Conservation (phyloP, 2,113 vertebrate species). For the Natator depressus region DNA sequence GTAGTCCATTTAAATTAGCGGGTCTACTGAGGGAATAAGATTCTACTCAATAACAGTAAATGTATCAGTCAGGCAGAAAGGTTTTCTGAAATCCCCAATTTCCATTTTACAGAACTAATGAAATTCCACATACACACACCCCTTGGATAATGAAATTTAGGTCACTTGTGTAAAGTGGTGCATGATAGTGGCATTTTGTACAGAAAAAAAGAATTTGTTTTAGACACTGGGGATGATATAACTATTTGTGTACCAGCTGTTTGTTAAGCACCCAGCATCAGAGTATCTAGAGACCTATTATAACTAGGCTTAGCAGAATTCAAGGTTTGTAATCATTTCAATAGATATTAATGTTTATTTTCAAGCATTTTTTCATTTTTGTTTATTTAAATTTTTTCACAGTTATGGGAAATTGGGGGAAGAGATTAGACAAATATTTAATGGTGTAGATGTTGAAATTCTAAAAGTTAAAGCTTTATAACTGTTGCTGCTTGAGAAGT, state of each 20-base stretch:
- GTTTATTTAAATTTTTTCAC: background rate
- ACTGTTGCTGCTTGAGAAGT: background rate
- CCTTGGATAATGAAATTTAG: background rate
- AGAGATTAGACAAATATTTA: background rate
- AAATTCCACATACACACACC: background rate
- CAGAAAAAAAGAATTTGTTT: background rate
- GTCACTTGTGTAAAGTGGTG: background rate
- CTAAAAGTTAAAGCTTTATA: background rate
- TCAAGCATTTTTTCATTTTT: background rate
- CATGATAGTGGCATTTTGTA: background rate
- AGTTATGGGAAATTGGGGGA: background rate
- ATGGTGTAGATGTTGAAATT: background rate
- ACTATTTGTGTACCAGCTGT: background rate
- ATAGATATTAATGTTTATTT: background rate
- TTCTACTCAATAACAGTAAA: background rate
- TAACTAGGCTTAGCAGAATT: background rate
- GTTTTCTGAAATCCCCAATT: background rate
- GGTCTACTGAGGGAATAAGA: background rate
- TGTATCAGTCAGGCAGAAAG: background rate
- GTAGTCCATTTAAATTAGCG: background rate
- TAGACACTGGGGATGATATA: background rate
- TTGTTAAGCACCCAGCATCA: background rate
- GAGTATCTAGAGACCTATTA: background rate
- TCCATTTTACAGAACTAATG: background rate
- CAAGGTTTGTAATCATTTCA: background rate